Base-by-base conservation (phyloP, 1,140 invertebrate species). In the Carcinoscorpius rotundicauda region DNA sequence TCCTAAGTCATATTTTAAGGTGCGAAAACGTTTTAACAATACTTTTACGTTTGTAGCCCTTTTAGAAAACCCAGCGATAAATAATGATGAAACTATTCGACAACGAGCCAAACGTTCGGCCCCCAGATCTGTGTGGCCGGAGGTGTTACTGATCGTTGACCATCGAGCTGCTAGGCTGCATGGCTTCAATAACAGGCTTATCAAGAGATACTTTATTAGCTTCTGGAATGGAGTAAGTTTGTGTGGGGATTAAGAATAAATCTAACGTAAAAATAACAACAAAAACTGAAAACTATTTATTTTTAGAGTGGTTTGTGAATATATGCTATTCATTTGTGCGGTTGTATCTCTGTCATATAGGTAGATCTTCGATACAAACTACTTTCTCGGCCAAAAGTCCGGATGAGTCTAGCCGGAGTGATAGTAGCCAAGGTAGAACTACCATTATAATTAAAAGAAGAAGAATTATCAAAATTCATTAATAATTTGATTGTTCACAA, bases 101-200 rank as follows among this genome's bases (percentile, higher is more conserved):
- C 49, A 67, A 69, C 1, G 77, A 52, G 91, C 88, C 10, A 67
- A 67, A 75, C 80, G 91, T 62, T 88, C 89, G 75, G 89, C 91
- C 9, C 91, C 91, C 10, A 91, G 91, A 72, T 89, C 91, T 56
- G 94, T 96, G 73, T 96, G 93, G 78, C 93, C 93, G 6, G 93
- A 96, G 82, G 93, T 96, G 73, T 82, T 96, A 66, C 89, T 94
- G 64, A 92, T 96, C 71, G 91, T 95, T 5, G 93, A 96, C 77
- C 95, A 95, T 75, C 91, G 94, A 75, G 91, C 91, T 59, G 78
- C 61, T 73, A 87, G 88, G 76, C 82, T 93, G 71, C 90, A 93
- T 75, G 89, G 88, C 51, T 88, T 88, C 64, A 89, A 92, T 77
- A 92, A 91, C 77, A 82, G 86, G 49, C 87, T 94, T 79, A 92